Evolutionary conservation across 2,888 invertebrate species (phyloP), one percentile per base, ranked within the genome.

Genomic region (Drosophila maculinotata): DNA sequence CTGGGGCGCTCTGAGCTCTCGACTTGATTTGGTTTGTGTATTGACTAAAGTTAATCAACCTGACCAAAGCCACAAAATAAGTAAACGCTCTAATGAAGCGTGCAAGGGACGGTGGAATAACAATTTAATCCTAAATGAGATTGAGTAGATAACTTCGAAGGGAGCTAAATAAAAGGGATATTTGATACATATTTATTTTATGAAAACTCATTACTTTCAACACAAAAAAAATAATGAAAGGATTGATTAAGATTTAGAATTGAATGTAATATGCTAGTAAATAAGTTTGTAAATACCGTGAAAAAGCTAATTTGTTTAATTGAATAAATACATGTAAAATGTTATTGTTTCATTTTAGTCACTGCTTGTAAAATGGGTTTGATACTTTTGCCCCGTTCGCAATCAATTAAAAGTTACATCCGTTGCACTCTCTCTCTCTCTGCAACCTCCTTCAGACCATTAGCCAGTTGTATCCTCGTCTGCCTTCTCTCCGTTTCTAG

Each of bases 11-110:
- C 10, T 14, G 25, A 33, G 33, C 23, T 17, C 39, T 41, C 23
- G 33, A 35, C 28, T 45, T 49, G 53, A 39, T 44, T 54, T 36
- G 45, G 3, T n/a, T 69, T 25, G 30, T 51, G 47, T 63, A 67
- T 76, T 53, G 67, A 56, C 67, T 17, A 53, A 76, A 76, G 41
- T 66, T 67, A 76, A 76, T 67, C 62, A 71, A 57, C 9, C 66
- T 25, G 30, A 38, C 20, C 45, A 70, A 72, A 63, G 53, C 53
- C 60, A 35, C 53, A 56, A 52, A 64, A 59, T 23, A 44, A 76
- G 63, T 47, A 33, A 72, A 38, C 35, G 28, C 36, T 64, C 47
- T 45, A 83, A 76, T 76, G 59, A 65, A 54, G 64, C 64, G 41
- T 47, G 35, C 25, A 45, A 63, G 9, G 49, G 45, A 42, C 14